Evolutionary conservation across 2,113 vertebrate species (phyloP), one percentile per base, ranked within the genome.

Genomic region (Polypterus bichir): DNA sequence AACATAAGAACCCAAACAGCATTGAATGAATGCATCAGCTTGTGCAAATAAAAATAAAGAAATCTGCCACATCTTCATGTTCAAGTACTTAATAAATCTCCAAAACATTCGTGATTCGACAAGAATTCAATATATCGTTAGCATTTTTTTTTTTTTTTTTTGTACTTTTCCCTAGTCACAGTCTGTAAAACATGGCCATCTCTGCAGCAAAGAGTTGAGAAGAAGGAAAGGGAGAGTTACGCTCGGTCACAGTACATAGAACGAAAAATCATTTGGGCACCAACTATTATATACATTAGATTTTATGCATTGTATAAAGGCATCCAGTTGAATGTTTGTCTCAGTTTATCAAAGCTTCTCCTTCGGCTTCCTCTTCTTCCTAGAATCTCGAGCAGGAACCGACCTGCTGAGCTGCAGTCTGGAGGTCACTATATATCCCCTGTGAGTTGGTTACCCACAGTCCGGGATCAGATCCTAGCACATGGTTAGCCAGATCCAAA

Each of bases 271-370:
- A 80, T 85, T 77, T 83, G 85, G 85, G 85, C 85, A 87, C 84
- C 77, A 59, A 81, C 80, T 86, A 72, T 70, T 86, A 88, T 88
- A 77, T 88, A 88, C 85, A 88, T 79, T 72, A 80, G 71, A 79
- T 84, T 74, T 81, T 80, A 80, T 79, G 69, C 77, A 79, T 83
- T 87, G 81, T 84, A 78, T 84, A 86, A 88, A 88, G 86, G 85
- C 86, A 88, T 88, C 83, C 81, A 80, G 84, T 85, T 85, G 77
- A 76, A 79, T 76, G 77, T 64, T 62, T 83, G 27, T 73, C 59
- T 73, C 72, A 6, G 56, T 58, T 45, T n/a, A 58, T 8, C 56
- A 58, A 6, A 58, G 56, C 27, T 58, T 58, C 56, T 58, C 6
- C 8, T 58, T 70, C 59, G 52, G 46, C 44, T 69, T 81, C 75